These are phyloP conservation scores for Pangasius larnaudii DNA, from an alignment of 2,797 vertebrate genomes.

Conservation along the genomic window DNA sequence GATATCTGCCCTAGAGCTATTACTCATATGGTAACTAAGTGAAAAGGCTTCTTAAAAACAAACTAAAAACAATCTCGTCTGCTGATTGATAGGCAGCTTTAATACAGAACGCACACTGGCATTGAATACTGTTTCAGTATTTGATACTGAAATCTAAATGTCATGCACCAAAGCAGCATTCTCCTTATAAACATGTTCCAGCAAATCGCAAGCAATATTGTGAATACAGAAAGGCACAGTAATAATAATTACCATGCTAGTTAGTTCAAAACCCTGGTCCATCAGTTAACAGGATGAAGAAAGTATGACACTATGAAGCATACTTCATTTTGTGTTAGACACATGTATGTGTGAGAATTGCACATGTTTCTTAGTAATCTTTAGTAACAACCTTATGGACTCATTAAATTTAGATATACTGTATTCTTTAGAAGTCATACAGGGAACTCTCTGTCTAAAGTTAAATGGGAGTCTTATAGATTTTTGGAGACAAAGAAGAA, in stretches of 20 bases:
- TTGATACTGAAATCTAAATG: not conserved
- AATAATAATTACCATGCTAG: not conserved
- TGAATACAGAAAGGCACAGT: not conserved
- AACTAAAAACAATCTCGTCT: not conserved
- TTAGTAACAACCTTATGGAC: constrained; percentile 25
- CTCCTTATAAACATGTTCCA: not conserved
- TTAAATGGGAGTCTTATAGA: constrained; percentile 49
- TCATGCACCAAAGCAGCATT: not conserved
- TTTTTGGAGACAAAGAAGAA: constrained; percentile 57
- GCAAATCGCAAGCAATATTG: not conserved
- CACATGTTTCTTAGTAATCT: constrained; percentile 1
- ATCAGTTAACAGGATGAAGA: not conserved
- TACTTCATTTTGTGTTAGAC: not conserved
- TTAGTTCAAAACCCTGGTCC: not conserved
- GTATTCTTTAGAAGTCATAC: constrained; percentile 43
- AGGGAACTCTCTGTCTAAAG: constrained; percentile 40
- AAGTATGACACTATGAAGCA: not conserved
- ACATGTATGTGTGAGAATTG: not conserved
- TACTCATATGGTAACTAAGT: not conserved
- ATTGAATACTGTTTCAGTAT: not conserved
- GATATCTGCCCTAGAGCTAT: not conserved
- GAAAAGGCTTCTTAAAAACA: not conserved
- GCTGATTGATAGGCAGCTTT: not conserved
- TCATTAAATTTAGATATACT: constrained; percentile 50
- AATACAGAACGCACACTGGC: not conserved